Evolutionary conservation across 2,888 invertebrate genomes (phyloP).

Genomic region (Drosophila leonis): DNA sequence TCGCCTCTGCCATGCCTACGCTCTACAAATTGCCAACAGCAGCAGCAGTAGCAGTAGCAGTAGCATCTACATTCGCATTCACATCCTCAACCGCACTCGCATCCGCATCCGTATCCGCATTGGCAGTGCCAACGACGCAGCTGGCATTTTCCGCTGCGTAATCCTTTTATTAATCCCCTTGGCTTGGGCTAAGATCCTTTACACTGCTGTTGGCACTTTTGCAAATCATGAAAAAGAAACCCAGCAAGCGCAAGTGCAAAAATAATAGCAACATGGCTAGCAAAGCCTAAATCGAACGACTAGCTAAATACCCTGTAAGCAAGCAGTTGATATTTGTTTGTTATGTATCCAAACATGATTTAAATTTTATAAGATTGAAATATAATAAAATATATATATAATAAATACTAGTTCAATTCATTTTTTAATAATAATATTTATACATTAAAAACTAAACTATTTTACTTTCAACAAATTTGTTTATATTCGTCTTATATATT

Average conservation of each 20-base stretch:
- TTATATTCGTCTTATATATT: neutral
- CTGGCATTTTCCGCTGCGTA: conserved; percentile 82
- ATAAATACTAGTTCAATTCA: no score
- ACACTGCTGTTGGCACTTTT: conserved; percentile 78
- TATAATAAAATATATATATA: no score
- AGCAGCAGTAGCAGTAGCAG: conserved; percentile 26
- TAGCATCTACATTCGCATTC: conserved; percentile 42
- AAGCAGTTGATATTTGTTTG: neutral
- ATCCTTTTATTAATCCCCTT: conserved; percentile 82
- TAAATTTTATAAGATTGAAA: no score
- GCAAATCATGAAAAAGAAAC: conserved; percentile 72
- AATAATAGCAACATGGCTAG: conserved; percentile 12
- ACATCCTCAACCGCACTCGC: conserved; percentile 48
- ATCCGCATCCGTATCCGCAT: conserved; percentile 50
- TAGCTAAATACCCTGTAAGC: conserved; percentile 17
- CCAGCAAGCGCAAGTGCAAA: conserved; percentile 39
- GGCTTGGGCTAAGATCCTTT: conserved; percentile 79
- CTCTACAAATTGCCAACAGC: conserved; percentile 71
- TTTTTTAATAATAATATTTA: no score
- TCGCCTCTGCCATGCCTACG: conserved; percentile 13
- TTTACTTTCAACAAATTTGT: neutral
- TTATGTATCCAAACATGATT: no score
- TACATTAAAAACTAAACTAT: no score
- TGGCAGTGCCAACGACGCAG: conserved; percentile 71
- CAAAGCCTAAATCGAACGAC: conserved; percentile 4